phyloP scores from a whole-genome alignment of 2,113 vertebrate species.

The Caranx ignobilis region DNA sequence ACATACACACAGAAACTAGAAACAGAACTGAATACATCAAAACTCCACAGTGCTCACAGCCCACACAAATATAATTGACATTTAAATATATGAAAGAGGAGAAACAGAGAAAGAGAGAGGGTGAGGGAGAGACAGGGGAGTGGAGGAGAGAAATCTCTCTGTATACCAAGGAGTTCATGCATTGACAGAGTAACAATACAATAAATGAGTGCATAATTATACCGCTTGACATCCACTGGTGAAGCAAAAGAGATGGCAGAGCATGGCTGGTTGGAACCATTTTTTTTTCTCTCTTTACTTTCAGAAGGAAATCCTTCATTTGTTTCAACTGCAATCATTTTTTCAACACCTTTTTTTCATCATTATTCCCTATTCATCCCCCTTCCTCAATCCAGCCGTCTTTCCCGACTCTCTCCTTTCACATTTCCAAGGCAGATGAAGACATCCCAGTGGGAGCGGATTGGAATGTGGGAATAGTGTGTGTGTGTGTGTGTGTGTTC shows the following conservation, averaged over 20 bases:
- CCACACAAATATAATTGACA: slow-evolving; percentile 81
- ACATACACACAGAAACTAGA: slow-evolving; percentile 44
- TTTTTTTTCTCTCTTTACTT: slow-evolving; percentile 53
- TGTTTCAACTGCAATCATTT: slow-evolving; percentile 68
- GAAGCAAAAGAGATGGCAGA: slow-evolving; percentile 67
- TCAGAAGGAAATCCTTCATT: slow-evolving; percentile 74
- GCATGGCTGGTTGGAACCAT: slow-evolving; percentile 49
- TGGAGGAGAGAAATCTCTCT: slow-evolving; percentile 61
- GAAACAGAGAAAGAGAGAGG: slow-evolving; percentile 62
- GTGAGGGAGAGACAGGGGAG: slow-evolving; percentile 23
- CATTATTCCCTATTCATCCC: slow-evolving; percentile 76
- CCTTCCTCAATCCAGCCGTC: slow-evolving; percentile 60
- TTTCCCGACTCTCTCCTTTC: slow-evolving; percentile 49
- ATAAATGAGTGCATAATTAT: slow-evolving; percentile 81
- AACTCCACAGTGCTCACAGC: slow-evolving; percentile 60
- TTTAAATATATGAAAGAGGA: slow-evolving; percentile 75
- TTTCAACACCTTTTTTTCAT: slow-evolving; percentile 74
- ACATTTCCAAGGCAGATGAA: slow-evolving; percentile 74
- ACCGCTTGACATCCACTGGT: slow-evolving; percentile 74
- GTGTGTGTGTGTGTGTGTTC: slow-evolving; percentile 48
- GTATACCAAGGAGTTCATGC: slow-evolving; percentile 69
- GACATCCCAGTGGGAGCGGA: slow-evolving; percentile 76
- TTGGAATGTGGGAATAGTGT: slow-evolving; percentile 73
- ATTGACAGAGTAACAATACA: slow-evolving; percentile 80
- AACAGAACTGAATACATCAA: slow-evolving; percentile 68